These are phyloP conservation scores for Microplitis mediator DNA, from an alignment of 1,140 invertebrate genomes.

Conservation along the genomic window DNA sequence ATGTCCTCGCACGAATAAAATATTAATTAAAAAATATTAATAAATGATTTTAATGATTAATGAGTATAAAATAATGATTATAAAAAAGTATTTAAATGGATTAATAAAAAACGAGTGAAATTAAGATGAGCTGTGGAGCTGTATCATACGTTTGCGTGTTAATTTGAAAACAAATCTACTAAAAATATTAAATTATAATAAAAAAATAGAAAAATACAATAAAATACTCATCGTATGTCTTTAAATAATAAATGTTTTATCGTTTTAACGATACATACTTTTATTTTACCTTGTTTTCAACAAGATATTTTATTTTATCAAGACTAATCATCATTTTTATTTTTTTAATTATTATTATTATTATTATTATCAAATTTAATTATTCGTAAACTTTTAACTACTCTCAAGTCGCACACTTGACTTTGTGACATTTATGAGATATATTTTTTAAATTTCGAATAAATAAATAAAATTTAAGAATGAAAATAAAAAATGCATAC, in stretches of 20 bases:
- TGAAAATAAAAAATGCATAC: too few species aligned
- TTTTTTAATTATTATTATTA: background rate
- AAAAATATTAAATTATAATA: conserved; percentile 30
- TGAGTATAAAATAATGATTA: conserved; percentile 28
- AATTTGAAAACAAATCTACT: conserved; percentile 39
- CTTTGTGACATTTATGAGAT: too few species aligned
- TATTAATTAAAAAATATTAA: background rate
- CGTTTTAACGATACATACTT: conserved; percentile 39
- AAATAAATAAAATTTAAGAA: too few species aligned
- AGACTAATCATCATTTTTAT: conserved; percentile 9
- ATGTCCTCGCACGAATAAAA: background rate
- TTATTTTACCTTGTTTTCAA: conserved; percentile 17
- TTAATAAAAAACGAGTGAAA: background rate
- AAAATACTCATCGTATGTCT: conserved; percentile 49
- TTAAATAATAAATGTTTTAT: background rate
- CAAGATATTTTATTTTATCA: too few species aligned
- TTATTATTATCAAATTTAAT: too few species aligned
- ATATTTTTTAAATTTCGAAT: too few species aligned
- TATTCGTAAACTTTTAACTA: too few species aligned
- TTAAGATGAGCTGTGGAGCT: conserved; percentile 38
- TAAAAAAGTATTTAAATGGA: background rate
- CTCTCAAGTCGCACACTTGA: too few species aligned
- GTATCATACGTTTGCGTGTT: conserved; percentile 47
- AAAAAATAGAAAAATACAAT: conserved; percentile 47
- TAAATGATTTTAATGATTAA: background rate